Percentiles rank a stretch among this genome's conserved stretches.
phyloP scores from a whole-genome alignment of 2,797 vertebrate species.

The Tamandua tetradactyla region DNA sequence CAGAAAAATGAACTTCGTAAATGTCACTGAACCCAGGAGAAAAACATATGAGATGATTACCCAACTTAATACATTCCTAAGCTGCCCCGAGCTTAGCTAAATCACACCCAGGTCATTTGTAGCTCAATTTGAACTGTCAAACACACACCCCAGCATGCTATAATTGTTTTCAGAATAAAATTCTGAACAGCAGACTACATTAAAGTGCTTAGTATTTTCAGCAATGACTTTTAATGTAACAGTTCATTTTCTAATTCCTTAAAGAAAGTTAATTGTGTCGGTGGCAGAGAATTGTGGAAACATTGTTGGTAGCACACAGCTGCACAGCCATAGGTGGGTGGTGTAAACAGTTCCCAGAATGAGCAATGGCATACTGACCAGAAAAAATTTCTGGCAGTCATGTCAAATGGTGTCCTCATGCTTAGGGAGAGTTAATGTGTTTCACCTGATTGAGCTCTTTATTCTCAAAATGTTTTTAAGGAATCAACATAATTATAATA shows the following conservation, averaged over 20 bases:
- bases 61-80: slow-evolving; percentile 69
- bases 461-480: slow-evolving; percentile 37
- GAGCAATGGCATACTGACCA: background rate
- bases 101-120: slow-evolving; percentile 69
- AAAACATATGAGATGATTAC: slow-evolving; percentile 70
- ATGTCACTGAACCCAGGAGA: slow-evolving; percentile 71
- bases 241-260: slow-evolving; percentile 9
- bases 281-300: background rate
- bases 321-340: background rate
- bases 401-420: background rate
- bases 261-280: background rate
- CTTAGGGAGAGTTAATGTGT: slow-evolving; percentile 1
- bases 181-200: slow-evolving; percentile 19
- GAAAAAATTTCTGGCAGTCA: background rate
- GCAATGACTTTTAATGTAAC: background rate
- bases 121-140: slow-evolving; percentile 76
- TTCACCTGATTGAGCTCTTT: slow-evolving; percentile 44
- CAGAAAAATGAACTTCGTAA: slow-evolving; percentile 70
- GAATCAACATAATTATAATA: slow-evolving; percentile 19
- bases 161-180: slow-evolving; percentile 75
- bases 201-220: slow-evolving; percentile 1
- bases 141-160: slow-evolving; percentile 53
- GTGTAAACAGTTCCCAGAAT: background rate
- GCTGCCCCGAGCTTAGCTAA: slow-evolving; percentile 58
- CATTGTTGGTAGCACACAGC: background rate